Conservation (phyloP, 92 coral and sea anemone species). For the Metridium senile region DNA sequence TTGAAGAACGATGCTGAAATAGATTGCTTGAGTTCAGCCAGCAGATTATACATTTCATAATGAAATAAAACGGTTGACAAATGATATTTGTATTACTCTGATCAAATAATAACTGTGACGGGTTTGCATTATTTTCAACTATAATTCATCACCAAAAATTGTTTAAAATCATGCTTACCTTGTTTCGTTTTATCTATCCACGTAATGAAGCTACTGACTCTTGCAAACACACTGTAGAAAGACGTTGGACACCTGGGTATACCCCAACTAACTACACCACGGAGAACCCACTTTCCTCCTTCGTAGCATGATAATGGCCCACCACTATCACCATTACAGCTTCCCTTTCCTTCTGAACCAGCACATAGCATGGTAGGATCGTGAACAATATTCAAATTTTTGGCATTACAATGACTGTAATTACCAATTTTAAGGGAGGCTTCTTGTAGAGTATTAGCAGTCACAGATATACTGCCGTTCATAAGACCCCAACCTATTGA, state of each 20-base stretch:
- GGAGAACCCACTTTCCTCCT: slow-evolving; percentile 1
- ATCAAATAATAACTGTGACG: no score
- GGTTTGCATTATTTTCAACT: no score
- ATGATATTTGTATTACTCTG: no score
- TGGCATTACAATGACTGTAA: slow-evolving; percentile 10
- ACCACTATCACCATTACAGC: slow-evolving; percentile 18
- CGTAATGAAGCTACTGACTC: slow-evolving; percentile 18
- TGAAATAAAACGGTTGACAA: no score
- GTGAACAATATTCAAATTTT: slow-evolving; percentile 18
- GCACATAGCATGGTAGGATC: slow-evolving; percentile 14
- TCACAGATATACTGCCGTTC: background rate
- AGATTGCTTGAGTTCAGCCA: no score
- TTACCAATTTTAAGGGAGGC: slow-evolving; percentile 26
- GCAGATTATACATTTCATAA: no score
- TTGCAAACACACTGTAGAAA: slow-evolving; percentile 11
- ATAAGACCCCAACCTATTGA: background rate
- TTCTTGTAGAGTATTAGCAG: slow-evolving; percentile 41
- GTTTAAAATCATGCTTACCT: no score
- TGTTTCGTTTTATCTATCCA: background rate
- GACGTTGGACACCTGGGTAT: background rate
- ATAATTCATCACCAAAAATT: no score
- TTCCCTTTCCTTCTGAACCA: slow-evolving; percentile 4
- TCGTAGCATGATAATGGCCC: slow-evolving; percentile 21
- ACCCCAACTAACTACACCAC: slow-evolving; percentile 30
- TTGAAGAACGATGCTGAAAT: no score